These are phyloP conservation scores for Eurytoma californica DNA, from an alignment of 2,888 invertebrate genomes.

Conservation along the genomic window DNA sequence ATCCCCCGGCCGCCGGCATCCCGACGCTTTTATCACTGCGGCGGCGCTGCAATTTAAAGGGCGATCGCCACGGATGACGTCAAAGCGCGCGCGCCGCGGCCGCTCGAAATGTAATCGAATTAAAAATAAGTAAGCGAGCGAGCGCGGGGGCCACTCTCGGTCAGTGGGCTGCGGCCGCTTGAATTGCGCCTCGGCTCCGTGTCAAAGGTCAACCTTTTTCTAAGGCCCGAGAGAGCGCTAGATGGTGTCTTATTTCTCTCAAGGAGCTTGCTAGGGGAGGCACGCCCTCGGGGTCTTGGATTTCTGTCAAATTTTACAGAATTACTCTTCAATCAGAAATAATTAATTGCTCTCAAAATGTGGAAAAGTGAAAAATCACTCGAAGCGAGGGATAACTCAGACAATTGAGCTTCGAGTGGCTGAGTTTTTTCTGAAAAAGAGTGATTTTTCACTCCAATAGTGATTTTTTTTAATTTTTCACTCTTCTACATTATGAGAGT, in stretches of 20 bases:
- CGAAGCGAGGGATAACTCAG: no score
- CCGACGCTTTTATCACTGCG: slow-evolving; percentile 38
- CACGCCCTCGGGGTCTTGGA: slow-evolving; percentile 9
- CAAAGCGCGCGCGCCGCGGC: slow-evolving; percentile 21
- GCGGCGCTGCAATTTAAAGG: slow-evolving; percentile 29
- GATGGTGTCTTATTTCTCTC: not conserved
- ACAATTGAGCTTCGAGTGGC: no score
- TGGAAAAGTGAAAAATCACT: no score
- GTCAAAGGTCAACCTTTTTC: not conserved
- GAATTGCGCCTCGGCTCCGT: not conserved
- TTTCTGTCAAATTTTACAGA: not conserved
- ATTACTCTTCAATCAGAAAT: no score
- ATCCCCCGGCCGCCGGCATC: slow-evolving; percentile 24
- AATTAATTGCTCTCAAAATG: no score
- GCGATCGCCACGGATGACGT: slow-evolving; percentile 36
- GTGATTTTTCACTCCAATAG: no score
- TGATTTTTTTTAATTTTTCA: no score
- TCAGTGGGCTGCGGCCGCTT: not conserved
- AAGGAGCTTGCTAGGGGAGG: not conserved
- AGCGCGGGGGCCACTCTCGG: no score
- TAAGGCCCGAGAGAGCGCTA: not conserved
- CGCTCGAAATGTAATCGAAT: slow-evolving; percentile 46
- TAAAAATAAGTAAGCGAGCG: slow-evolving; percentile 47
- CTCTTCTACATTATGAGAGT: no score
- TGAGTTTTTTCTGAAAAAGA: no score